Percentiles rank a stretch among this genome's conserved stretches.
Conservation (phyloP, 1,140 invertebrate genomes). For the Batillaria attramentaria region DNA sequence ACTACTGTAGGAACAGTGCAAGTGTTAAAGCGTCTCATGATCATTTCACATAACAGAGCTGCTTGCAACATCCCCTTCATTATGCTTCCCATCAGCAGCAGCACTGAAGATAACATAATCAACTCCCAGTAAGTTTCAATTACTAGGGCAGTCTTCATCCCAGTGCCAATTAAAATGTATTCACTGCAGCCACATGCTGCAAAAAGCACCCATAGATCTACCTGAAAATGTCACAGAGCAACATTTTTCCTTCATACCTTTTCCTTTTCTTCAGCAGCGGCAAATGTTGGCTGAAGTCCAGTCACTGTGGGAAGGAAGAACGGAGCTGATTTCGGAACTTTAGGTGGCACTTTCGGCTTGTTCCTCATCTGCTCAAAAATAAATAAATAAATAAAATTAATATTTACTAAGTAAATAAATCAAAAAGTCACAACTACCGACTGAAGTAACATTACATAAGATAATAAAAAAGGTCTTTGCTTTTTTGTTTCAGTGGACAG, state of each 20-base stretch:
- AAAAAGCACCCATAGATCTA: too few species aligned
- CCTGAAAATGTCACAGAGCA: neutral
- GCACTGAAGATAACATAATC: neutral
- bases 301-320: conserved; percentile 95
- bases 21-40: neutral
- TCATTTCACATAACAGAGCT: neutral
- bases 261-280: conserved; percentile 74
- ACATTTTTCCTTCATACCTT: conserved; percentile 30
- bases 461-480: too few species aligned
- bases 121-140: too few species aligned
- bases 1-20: neutral
- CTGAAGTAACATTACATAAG: neutral
- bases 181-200: too few species aligned
- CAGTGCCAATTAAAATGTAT: too few species aligned
- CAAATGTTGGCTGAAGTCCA: conserved; percentile 87
- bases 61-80: too few species aligned
- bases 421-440: neutral
- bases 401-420: too few species aligned
- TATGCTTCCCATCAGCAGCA: neutral
- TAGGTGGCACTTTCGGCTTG: conserved; percentile 89
- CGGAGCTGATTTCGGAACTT: conserved; percentile 87
- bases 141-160: neutral
- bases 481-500: neutral
- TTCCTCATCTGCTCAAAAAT: conserved; percentile 78
- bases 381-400: neutral